Conservation (phyloP, 2,888 invertebrate genomes). For the Tiliacea citrago region DNA sequence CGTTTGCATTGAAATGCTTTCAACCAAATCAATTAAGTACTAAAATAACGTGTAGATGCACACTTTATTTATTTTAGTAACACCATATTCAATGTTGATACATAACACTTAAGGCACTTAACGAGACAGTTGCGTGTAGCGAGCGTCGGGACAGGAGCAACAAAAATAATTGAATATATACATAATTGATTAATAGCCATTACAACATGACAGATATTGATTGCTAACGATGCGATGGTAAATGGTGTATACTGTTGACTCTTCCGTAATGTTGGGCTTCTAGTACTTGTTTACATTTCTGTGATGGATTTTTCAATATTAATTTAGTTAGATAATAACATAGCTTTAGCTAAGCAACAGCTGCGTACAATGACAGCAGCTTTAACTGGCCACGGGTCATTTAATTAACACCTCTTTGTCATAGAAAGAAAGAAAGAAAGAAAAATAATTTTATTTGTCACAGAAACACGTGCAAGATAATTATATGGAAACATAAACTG, state of each 20-base stretch:
- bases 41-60: too few species aligned
- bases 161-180: constrained; percentile 64
- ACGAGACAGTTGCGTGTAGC: constrained; percentile 60
- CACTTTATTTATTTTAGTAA: too few species aligned
- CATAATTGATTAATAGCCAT: constrained; percentile 65
- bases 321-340: neutral
- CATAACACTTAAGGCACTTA: constrained; percentile 32
- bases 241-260: constrained; percentile 51
- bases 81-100: constrained; percentile 27
- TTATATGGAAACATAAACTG: too few species aligned
- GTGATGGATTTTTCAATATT: constrained; percentile 26
- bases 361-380: too few species aligned
- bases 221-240: constrained; percentile 51
- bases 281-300: constrained; percentile 25
- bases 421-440: too few species aligned
- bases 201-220: constrained; percentile 63
- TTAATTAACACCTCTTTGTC: too few species aligned
- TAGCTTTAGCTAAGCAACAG: too few species aligned
- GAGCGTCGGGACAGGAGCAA: constrained; percentile 36
- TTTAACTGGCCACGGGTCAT: too few species aligned
- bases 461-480: too few species aligned
- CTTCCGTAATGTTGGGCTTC: constrained; percentile 34
- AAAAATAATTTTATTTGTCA: too few species aligned
- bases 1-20: too few species aligned
- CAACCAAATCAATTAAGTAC: too few species aligned